Base-by-base conservation (phyloP, 2,797 vertebrate species). In the Nannoperca australis region DNA sequence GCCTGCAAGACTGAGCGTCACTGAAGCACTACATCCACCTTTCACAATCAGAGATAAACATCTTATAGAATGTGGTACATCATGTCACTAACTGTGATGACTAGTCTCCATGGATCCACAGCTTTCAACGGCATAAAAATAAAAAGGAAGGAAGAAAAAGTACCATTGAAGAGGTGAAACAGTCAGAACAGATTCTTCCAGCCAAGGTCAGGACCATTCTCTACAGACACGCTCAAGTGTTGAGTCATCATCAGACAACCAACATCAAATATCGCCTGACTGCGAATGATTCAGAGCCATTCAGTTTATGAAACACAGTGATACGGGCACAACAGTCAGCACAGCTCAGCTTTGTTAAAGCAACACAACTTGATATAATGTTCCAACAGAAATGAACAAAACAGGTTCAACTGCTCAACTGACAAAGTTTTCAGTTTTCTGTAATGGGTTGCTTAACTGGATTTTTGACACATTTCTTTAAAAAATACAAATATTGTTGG, bases 221-320 rank as follows among this genome's bases (percentile, higher is more conserved):
- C 71, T 65, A 49, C 68, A 85, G 82, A 91, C 85, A 54, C 38
- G 32, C 82, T 91, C 22, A 49, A 85, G 83, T 76, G 84, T 78
- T 93, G 91, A 93, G 86, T 94, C 91, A 93, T 83, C 82, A 58
- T 70, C 76, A 85, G 85, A 88, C 84, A 83, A 78, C 73, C 76
- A 68, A 79, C 88, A 86, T 90, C 85, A 76, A 85, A 90, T 69
- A 87, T 30, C n/a, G 68, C 76, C 81, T 83, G 88, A 82, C 82
- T 82, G 82, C 44, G 51, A 87, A 85, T 75, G 82, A 89, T 89
- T 90, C 88, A 86, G 85, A 83, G 82, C 75, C 73, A 15, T 75
- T 84, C 49, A 51, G 87, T 91, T 89, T 90, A 88, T 80, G 87
- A 90, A 93, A 91, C 91, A 90, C 81, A 89, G 88, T 68, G 83